Conservation (phyloP, 2,113 vertebrate species). For the Forbesichthys agassizii region DNA sequence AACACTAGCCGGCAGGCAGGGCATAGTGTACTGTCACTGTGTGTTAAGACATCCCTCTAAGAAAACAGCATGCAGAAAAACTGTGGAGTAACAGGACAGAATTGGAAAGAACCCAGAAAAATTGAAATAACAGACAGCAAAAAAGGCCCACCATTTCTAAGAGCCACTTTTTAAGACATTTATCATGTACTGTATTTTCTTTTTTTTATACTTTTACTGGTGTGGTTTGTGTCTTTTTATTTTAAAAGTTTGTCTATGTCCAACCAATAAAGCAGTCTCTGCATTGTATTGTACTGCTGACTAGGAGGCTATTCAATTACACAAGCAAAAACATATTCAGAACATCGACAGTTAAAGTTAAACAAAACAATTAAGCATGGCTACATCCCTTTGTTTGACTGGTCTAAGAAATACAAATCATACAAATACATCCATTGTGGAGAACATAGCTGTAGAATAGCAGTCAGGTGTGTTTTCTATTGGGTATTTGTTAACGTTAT, state of each 20-base stretch:
- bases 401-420: conserved; percentile 21
- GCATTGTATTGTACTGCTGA: too few relatives aligned
- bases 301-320: conserved; percentile 15
- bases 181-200: background rate
- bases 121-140: conserved; percentile 2
- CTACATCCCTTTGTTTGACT: conserved; percentile 55
- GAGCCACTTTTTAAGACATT: background rate
- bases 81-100: conserved; percentile 2
- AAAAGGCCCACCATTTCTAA: background rate
- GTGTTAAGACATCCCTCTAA: background rate
- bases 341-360: conserved; percentile 23
- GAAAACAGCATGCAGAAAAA: conserved; percentile 21
- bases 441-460: conserved; percentile 34
- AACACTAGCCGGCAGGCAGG: conserved; percentile 29
- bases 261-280: background rate
- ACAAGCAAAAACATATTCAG: conserved; percentile 43
- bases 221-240: background rate
- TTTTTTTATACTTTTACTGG: background rate
- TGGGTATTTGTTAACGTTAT: conserved; percentile 50
- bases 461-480: conserved; percentile 50
- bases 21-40: conserved; percentile 10
- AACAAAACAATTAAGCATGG: conserved; percentile 42
- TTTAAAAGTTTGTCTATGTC: background rate
- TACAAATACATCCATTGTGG: conserved; percentile 46
- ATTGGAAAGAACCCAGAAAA: conserved; percentile 1